Conservation (phyloP, 2,113 vertebrate genomes). For the Urocynchramus pylzowi region DNA sequence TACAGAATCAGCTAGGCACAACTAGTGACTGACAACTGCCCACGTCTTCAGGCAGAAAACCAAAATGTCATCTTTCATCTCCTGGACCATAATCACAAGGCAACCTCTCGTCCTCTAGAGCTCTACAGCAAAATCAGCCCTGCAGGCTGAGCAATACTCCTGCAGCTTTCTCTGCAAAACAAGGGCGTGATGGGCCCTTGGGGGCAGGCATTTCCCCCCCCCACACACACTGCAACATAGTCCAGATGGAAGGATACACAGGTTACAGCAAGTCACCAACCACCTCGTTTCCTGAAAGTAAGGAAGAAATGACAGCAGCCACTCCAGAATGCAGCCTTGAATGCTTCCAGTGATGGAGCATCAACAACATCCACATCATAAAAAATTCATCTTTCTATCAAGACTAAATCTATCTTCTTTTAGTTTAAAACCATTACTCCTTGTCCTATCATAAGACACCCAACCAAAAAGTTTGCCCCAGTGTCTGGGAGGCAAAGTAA, state of each 20-base stretch:
- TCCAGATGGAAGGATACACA: background rate
- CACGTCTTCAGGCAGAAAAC: background rate
- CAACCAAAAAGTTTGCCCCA: background rate
- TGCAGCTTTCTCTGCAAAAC: background rate
- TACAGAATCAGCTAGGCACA: background rate
- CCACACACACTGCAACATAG: background rate
- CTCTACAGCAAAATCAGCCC: background rate
- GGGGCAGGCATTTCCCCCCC: rapidly evolving
- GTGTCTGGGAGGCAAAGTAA: background rate
- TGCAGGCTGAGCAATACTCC: background rate
- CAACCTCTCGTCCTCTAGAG: background rate
- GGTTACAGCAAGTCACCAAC: background rate
- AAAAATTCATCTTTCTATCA: background rate
- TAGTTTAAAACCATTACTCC: background rate
- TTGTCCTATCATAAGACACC: background rate
- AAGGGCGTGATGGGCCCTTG: rapidly evolving
- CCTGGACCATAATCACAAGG: background rate
- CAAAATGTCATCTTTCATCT: background rate
- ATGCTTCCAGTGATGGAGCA: rapidly evolving
- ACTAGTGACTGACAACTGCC: background rate
- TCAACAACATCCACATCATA: rapidly evolving
- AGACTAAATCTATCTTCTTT: background rate
- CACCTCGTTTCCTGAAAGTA: background rate
- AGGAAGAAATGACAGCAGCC: background rate
- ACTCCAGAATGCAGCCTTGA: background rate